Conservation (phyloP, 2,888 invertebrate species). For the Lasioglossum figueresi region DNA sequence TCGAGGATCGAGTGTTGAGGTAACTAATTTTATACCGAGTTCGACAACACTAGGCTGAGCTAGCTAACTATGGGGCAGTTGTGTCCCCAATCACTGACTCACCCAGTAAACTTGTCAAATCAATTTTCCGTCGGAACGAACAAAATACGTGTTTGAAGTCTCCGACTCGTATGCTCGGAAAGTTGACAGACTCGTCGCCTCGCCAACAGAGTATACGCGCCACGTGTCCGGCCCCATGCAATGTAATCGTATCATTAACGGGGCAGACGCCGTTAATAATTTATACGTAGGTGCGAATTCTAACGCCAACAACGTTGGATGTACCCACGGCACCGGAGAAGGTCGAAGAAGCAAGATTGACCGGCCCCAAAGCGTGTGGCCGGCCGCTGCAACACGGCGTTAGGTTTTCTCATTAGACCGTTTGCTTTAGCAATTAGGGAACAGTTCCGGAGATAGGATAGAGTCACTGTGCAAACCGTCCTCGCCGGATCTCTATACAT, state of each 20-base stretch:
- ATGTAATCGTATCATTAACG: conserved; percentile 61
- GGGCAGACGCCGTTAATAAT: conserved; percentile 42
- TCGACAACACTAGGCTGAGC: no score
- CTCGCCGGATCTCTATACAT: conserved; percentile 58
- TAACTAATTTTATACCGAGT: conserved; percentile 10
- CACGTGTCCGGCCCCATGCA: conserved; percentile 51
- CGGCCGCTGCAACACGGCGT: conserved; percentile 58
- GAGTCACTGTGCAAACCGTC: conserved; percentile 67
- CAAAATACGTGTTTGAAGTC: not conserved
- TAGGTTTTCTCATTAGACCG: conserved; percentile 67
- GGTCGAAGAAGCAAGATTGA: conserved; percentile 48
- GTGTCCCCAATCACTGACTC: not conserved
- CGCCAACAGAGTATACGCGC: conserved; percentile 42
- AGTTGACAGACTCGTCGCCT: not conserved
- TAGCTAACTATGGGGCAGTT: not conserved
- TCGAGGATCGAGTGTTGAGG: conserved; percentile 20
- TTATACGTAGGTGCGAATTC: conserved; percentile 55
- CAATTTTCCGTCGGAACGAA: not conserved
- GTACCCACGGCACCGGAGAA: conserved; percentile 38
- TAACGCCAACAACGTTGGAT: conserved; percentile 45
- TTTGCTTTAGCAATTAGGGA: conserved; percentile 69
- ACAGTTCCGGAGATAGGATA: conserved; percentile 67
- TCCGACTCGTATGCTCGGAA: not conserved
- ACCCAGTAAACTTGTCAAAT: not conserved
- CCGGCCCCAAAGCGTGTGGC: conserved; percentile 44